Conservation (phyloP, 2,888 invertebrate species). For the Macrophya annulata region DNA sequence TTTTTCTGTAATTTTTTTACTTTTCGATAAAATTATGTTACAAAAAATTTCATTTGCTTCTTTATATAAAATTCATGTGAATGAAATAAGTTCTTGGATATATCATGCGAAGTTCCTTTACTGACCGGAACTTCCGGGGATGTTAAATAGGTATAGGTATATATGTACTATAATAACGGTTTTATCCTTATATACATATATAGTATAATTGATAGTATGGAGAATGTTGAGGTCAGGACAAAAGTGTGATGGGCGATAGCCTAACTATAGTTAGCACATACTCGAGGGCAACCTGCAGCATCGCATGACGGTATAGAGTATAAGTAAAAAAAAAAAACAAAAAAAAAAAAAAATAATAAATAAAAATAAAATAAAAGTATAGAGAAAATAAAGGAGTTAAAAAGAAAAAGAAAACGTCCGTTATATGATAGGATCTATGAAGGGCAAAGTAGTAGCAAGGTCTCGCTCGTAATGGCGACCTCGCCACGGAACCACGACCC, state of each 20-base stretch:
- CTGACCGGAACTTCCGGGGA: not conserved
- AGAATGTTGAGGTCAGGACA: not conserved
- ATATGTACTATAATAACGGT: not conserved
- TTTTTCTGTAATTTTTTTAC: too few species aligned
- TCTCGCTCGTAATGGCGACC: slow-evolving; percentile 63
- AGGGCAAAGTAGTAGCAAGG: slow-evolving; percentile 71
- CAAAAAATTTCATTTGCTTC: not conserved
- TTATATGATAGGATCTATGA: slow-evolving; percentile 57
- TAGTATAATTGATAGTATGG: not conserved
- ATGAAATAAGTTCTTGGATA: not conserved
- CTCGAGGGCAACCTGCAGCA: slow-evolving; percentile 5
- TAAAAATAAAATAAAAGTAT: too few species aligned
- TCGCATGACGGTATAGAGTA: slow-evolving; percentile 69
- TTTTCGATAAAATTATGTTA: not conserved
- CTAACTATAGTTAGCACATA: not conserved
- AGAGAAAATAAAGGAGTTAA: too few species aligned
- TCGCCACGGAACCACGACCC: slow-evolving; percentile 64
- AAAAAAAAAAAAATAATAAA: not conserved
- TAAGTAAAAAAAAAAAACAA: not conserved
- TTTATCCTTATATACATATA: not conserved
- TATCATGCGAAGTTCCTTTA: not conserved
- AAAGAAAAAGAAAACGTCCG: slow-evolving; percentile 63
- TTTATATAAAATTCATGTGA: too few species aligned
- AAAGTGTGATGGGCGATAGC: not conserved
- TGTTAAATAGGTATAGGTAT: not conserved